Evolutionary conservation across 2,797 vertebrate species (phyloP).

Genomic region (Pangasius macronema): DNA sequence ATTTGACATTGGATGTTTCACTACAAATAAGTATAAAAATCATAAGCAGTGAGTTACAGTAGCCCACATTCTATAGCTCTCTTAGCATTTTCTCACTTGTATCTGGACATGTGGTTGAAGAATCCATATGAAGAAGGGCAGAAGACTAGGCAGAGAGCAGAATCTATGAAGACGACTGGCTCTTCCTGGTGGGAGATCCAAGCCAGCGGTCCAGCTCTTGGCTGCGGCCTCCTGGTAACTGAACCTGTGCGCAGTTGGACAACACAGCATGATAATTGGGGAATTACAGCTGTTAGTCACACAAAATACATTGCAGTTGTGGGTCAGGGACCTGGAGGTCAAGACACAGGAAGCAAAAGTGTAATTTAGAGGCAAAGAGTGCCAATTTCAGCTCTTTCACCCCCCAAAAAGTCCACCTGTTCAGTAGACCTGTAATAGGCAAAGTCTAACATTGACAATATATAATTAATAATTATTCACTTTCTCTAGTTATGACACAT

Average conservation of each 20-base stretch:
- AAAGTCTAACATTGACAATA: conserved; percentile 68
- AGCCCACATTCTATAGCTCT: neutral
- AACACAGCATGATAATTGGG: conserved; percentile 77
- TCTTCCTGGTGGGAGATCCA: conserved; percentile 37
- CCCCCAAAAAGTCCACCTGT: conserved; percentile 66
- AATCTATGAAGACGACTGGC: conserved; percentile 18
- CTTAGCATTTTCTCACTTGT: neutral
- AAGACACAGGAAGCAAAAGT: conserved; percentile 81
- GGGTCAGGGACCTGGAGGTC: conserved; percentile 76
- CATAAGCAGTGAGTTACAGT: neutral
- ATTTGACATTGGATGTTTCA: neutral
- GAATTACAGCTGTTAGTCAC: conserved; percentile 84
- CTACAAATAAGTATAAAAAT: neutral
- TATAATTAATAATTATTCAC: conserved; percentile 64
- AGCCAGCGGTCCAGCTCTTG: conserved; percentile 44
- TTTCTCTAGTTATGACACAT: conserved; percentile 41
- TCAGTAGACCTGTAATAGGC: conserved; percentile 47
- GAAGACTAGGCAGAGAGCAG: neutral
- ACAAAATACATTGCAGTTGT: conserved; percentile 77
- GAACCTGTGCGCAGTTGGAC: conserved; percentile 75
- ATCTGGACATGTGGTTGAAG: neutral
- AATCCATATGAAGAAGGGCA: neutral
- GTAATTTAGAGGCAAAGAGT: conserved; percentile 76
- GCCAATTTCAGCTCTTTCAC: conserved; percentile 56
- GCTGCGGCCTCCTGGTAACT: conserved; percentile 68